These are phyloP conservation scores for Lepidurus apus DNA, from an alignment of 1,140 invertebrate species.

Conservation along the genomic window DNA sequence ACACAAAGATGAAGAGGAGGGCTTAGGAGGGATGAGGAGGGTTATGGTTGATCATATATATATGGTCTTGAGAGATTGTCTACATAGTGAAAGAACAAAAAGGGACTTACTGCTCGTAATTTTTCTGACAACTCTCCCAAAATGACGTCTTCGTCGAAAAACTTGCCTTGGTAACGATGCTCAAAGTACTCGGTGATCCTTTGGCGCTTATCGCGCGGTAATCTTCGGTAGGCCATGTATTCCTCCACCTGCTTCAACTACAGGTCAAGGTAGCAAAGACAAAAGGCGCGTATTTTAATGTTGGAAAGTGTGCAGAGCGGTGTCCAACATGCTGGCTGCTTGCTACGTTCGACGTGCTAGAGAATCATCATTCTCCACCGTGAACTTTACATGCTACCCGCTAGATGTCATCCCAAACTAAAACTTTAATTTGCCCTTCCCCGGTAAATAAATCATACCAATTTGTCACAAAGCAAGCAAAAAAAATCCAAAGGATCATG, in stretches of 20 bases:
- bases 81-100: slow-evolving; percentile 24
- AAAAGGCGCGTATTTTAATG: slow-evolving; percentile 26
- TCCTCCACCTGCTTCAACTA: slow-evolving; percentile 99
- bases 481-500: no score
- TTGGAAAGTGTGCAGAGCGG: slow-evolving; percentile 13
- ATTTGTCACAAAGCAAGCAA: no score
- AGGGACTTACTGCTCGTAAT: slow-evolving; percentile 68
- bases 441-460: no score
- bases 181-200: slow-evolving; percentile 97
- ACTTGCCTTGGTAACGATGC: slow-evolving; percentile 97
- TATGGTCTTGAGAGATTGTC: neutral
- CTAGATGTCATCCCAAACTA: no score
- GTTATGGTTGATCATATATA: neutral
- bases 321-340: slow-evolving; percentile 8
- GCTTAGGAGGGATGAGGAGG: neutral
- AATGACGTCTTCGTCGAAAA: slow-evolving; percentile 97
- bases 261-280: slow-evolving; percentile 34
- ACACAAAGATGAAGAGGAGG: neutral
- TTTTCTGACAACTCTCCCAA: slow-evolving; percentile 94
- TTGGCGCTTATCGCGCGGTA: slow-evolving; percentile 89
- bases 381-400: neutral
- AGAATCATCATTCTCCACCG: slow-evolving; percentile 25
- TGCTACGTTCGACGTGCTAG: slow-evolving; percentile 28
- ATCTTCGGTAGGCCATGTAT: slow-evolving; percentile 96
- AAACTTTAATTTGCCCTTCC: no score